Base-by-base conservation (phyloP, 2,797 vertebrate species). In the Enteromius treurensis region DNA sequence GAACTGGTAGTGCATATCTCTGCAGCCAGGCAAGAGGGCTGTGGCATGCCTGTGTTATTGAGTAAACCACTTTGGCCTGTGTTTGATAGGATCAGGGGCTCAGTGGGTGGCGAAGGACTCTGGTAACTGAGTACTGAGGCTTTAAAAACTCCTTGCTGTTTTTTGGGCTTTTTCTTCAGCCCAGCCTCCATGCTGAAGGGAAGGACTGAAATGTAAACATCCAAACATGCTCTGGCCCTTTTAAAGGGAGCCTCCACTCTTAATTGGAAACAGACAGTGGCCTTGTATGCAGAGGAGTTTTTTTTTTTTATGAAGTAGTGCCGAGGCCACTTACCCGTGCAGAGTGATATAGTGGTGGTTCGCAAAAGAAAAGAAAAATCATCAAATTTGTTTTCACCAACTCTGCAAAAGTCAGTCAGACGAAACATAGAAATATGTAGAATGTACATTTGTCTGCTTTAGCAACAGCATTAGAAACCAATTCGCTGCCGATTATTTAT, bases 41-140 rank as follows among this genome's bases (percentile, higher is more conserved):
- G 55, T 81, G 85, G 86, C 75, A 85, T 70, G 80, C 74, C 86
- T 85, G 84, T 71, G 86, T 83, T 84, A 87, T 73, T 85, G 82
- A 86, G 84, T 85, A 88, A 89, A 87, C 87, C 80, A 77, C 87
- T 87, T 84, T 85, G 85, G 86, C 85, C 86, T 86, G 85, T 86
- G 86, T 86, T 87, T 84, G 89, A 88, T 89, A 86, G 81, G 83
- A 87, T 88, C 89, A 79, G 87, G 82, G 79, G 73, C 87, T 80
- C 87, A 76, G 89, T 88, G 89, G 89, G 87, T 88, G 87, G 83
- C 77, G 51, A 58, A 81, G 84, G 77, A 79, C 83, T 68, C 85
- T 83, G 79, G 75, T 79, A 80, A 85, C 77, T 55, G 85, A 87
- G 64, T 83, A 79, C 65, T 81, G 77, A 82, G 84, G 81, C 85